Evolutionary conservation across 2,797 vertebrate species (phyloP).

Genomic region (Typhlichthys subterraneus): DNA sequence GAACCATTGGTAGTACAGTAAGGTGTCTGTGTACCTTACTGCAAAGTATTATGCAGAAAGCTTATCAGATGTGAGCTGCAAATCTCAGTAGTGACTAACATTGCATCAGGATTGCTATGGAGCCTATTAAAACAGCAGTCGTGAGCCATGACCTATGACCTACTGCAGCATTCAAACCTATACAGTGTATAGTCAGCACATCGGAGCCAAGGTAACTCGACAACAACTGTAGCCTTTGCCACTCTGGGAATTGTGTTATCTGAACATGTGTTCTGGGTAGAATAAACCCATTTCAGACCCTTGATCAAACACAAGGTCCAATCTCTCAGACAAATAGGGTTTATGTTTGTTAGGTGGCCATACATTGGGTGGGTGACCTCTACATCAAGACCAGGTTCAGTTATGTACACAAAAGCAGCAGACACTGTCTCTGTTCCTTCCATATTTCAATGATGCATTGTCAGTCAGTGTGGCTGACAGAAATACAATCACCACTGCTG

Average conservation of each 20-base stretch:
- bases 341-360: slow-evolving; percentile 68
- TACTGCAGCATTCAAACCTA: too few relatives aligned
- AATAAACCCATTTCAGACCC: slow-evolving; percentile 48
- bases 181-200: slow-evolving; percentile 1
- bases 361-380: slow-evolving; percentile 55
- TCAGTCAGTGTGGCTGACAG: slow-evolving; percentile 7
- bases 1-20: too few relatives aligned
- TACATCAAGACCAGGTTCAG: slow-evolving; percentile 55
- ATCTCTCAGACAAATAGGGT: slow-evolving; percentile 72
- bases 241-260: slow-evolving; percentile 33
- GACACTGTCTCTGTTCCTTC: not conserved
- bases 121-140: too few relatives aligned
- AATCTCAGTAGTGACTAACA: too few relatives aligned
- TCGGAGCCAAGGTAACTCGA: slow-evolving; percentile 28
- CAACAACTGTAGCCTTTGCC: slow-evolving; percentile 27
- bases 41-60: too few relatives aligned
- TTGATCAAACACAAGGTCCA: slow-evolving; percentile 73
- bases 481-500: not conserved
- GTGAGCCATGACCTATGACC: too few relatives aligned
- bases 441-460: slow-evolving; percentile 46
- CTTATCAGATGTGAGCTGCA: too few relatives aligned
- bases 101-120: too few relatives aligned
- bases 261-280: slow-evolving; percentile 36
- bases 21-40: too few relatives aligned
- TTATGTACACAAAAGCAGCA: slow-evolving; percentile 55